Percentiles rank a stretch among this genome's conserved stretches.
These are phyloP conservation scores for Neosilurus hyrtlii DNA, from an alignment of 2,797 vertebrate species.

Conservation along the genomic window DNA sequence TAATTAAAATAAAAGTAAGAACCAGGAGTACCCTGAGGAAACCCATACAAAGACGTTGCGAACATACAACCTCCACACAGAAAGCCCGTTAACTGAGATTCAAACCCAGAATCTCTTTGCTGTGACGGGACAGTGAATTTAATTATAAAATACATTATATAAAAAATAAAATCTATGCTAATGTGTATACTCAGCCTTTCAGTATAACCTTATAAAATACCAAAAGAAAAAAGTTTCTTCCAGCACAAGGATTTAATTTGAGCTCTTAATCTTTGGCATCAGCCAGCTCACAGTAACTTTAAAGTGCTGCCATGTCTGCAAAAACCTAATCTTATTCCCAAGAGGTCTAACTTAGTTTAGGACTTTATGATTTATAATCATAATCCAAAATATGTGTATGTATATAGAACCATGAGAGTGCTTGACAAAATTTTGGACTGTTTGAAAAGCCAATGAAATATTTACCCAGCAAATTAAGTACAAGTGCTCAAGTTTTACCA, in stretches of 20 bases:
- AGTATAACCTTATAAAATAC: slow-evolving; percentile 5
- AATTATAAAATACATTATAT: too few species aligned
- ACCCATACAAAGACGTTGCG: too few species aligned
- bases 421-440: not conserved
- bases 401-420: too few species aligned
- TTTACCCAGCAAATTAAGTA: not conserved
- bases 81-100: too few species aligned
- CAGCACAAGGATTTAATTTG: slow-evolving; percentile 37
- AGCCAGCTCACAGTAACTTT: slow-evolving; percentile 24
- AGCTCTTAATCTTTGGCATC: slow-evolving; percentile 50
- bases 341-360: not conserved
- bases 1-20: too few species aligned
- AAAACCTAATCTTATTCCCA: not conserved
- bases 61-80: too few species aligned
- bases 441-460: not conserved
- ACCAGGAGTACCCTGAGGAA: too few species aligned
- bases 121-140: too few species aligned
- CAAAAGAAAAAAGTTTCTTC: slow-evolving; percentile 23
- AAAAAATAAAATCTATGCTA: too few species aligned
- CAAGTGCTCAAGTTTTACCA: not conserved
- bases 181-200: slow-evolving; percentile 1
- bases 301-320: slow-evolving; percentile 36
- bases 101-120: too few species aligned
- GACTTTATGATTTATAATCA: slow-evolving; percentile 36
- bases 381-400: slow-evolving; percentile 27